A percentile compares a stretch with the other conserved stretches of the same genome.
These are phyloP conservation scores for Papilio machaon DNA, from an alignment of 1,140 invertebrate genomes.

Conservation along the genomic window DNA sequence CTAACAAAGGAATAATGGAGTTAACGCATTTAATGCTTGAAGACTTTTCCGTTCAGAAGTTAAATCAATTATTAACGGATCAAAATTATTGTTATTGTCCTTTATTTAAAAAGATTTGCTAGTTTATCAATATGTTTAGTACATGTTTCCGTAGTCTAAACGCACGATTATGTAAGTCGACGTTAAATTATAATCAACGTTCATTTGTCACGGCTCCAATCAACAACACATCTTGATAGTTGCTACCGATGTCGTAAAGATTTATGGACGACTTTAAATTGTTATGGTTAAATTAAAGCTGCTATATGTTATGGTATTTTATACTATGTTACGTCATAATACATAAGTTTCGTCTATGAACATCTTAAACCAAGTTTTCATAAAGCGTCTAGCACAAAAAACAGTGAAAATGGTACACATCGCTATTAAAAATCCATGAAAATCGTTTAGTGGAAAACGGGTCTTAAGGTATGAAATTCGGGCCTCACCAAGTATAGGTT, in stretches of 20 bases:
- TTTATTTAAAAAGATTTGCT: too few species aligned
- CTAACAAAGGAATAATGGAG: not conserved
- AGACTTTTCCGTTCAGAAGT: not conserved
- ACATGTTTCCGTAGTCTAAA: not conserved
- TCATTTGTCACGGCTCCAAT: slow-evolving; percentile 4
- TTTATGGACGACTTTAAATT: not conserved
- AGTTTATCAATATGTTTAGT: too few species aligned
- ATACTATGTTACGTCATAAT: not conserved
- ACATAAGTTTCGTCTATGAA: too few species aligned
- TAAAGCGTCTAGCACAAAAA: too few species aligned
- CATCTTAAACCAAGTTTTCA: too few species aligned
- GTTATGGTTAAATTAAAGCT: not conserved
- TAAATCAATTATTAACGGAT: too few species aligned
- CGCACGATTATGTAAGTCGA: not conserved
- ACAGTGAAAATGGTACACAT: too few species aligned
- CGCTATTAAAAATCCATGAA: too few species aligned
- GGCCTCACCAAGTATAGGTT: not conserved
- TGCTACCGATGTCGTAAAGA: not conserved
- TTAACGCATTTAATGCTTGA: not conserved
- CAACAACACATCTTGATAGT: slow-evolving; percentile 1
- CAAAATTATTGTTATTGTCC: too few species aligned
- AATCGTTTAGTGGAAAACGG: too few species aligned
- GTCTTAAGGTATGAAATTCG: not conserved
- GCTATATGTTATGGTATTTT: not conserved
- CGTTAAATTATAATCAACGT: not conserved